Evolutionary conservation across 1,140 invertebrate genomes (phyloP), one percentile per base, ranked within the genome.

Genomic region (Heliconius himera): DNA sequence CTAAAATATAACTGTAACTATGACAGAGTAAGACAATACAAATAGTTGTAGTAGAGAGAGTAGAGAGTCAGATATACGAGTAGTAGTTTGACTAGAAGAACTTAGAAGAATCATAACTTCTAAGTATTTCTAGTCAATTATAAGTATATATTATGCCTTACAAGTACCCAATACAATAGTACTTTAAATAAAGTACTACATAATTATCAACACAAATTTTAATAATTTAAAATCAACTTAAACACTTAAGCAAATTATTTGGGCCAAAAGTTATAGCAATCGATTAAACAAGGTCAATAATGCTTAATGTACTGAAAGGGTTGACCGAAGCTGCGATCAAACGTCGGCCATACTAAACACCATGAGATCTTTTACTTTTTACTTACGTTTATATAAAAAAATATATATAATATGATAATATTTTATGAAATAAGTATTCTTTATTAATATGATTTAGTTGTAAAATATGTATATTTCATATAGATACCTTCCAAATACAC

Each of bases 261-360:
- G 60, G 60, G 60, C 22, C 60, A 66, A 66, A 66, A 66, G 60
- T 66, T 66, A 66, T 66, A 4, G 60, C 60, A 26, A 66, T 75
- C 74, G 74, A 75, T 76, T 70, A 76, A 60, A 66, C 22, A 76
- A 38, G 74, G 74, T 75, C 74, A 75, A 75, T 76, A 76, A 60
- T 46, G 74, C 56, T 70, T 22, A 76, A 76, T 70, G 74, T 76
- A 76, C 38, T 60, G 74, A 76, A 75, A 76, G 74, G 74, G 74
- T 76, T 76, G 74, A 76, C 74, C 46, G 74, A 60, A 70, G 74
- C 22, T 66, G 60, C 22, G 74, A 76, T 76, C 74, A 76, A 70
- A 60, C 74, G 74, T 29, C 60, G 26, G 13, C 13, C 60, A 66
- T 66, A 66, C 26, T 29, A 66, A 29, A 29, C 60, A 66, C 60